Conservation (phyloP, 2,113 vertebrate species). For the Oenanthe melanoleuca region DNA sequence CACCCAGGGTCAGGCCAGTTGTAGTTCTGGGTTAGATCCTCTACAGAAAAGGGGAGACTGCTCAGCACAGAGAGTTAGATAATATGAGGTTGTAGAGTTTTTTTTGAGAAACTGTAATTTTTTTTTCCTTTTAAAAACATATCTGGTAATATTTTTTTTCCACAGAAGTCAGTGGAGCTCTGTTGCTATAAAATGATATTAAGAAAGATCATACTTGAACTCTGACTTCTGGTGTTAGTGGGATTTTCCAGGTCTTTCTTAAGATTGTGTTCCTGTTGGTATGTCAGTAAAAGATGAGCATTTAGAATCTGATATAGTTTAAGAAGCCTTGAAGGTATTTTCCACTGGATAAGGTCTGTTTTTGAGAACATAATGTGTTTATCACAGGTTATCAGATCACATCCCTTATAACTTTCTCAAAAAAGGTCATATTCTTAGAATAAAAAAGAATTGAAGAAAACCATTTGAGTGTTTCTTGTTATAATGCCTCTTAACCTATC, state of each 20-base stretch:
- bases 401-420: conserved; percentile 1
- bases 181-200: background rate
- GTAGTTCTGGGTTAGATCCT: background rate
- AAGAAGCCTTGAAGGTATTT: conserved; percentile 1
- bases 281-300: background rate
- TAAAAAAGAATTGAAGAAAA: background rate
- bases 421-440: conserved; percentile 8
- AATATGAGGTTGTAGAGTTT: background rate
- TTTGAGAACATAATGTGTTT: conserved; percentile 1
- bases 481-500: background rate
- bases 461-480: conserved; percentile 1
- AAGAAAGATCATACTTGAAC: background rate
- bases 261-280: background rate
- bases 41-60: background rate
- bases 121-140: background rate
- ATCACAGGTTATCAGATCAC: background rate
- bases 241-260: background rate
- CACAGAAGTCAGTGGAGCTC: background rate
- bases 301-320: background rate
- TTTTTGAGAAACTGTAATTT: background rate
- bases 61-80: background rate
- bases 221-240: background rate
- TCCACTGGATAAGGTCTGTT: background rate
- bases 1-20: background rate
- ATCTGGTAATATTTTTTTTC: background rate